phyloP scores from a whole-genome alignment of 2,113 vertebrate species.

The Psephotus haematonotus region DNA sequence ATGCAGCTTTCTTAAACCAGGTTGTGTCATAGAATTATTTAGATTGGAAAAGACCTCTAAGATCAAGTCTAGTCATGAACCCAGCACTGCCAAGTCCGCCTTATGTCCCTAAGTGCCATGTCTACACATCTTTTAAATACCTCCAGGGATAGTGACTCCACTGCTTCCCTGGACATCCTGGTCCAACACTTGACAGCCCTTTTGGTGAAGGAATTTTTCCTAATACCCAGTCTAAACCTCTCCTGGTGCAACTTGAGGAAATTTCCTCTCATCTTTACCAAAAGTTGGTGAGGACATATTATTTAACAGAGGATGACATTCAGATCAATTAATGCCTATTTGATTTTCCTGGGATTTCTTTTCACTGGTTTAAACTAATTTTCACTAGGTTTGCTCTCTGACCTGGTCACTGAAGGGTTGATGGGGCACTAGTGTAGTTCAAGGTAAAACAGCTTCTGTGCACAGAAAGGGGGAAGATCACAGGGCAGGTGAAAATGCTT shows the following conservation, averaged over 20 bases:
- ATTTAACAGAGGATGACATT: neutral
- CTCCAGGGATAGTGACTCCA: neutral
- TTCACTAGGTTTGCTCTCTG: neutral
- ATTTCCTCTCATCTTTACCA: neutral
- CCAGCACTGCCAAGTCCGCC: neutral
- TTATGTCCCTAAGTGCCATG: neutral
- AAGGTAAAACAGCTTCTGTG: neutral
- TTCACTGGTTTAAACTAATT: neutral
- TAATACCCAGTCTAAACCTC: neutral
- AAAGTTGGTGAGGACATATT: neutral
- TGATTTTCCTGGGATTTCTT: neutral
- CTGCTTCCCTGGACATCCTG: neutral
- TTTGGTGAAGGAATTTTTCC: neutral
- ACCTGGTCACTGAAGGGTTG: neutral
- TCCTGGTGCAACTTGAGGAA: neutral
- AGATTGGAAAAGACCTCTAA: neutral
- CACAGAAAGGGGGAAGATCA: neutral
- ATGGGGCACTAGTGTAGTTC: neutral
- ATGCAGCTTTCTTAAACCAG: neutral
- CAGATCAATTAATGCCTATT: neutral
- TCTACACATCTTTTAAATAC: neutral
- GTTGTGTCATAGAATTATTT: neutral
- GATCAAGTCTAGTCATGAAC: neutral
- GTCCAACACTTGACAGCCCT: neutral
- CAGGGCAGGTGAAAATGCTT: neutral